phyloP scores from a whole-genome alignment of 2,797 vertebrate genomes.

The Neoniphon sammara region DNA sequence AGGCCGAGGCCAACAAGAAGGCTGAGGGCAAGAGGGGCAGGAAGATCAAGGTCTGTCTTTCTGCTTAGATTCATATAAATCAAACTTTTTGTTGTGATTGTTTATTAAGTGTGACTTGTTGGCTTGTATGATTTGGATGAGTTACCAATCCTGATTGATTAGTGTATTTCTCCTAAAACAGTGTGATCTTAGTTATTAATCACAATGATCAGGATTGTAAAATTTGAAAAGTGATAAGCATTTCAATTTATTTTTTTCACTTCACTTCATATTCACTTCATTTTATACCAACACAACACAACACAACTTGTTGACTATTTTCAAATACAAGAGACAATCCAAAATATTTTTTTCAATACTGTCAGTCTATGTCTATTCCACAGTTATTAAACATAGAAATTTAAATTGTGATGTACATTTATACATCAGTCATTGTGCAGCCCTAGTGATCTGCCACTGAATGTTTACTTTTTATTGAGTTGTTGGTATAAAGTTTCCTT shows the following conservation, averaged over 20 bases:
- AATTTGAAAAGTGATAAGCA: too few species aligned
- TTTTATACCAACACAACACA: too few species aligned
- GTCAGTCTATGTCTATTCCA: neutral
- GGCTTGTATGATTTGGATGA: too few species aligned
- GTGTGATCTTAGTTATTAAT: too few species aligned
- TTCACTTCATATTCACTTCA: too few species aligned
- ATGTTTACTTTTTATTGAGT: neutral
- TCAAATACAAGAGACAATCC: neutral
- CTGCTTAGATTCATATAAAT: neutral
- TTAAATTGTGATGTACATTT: neutral
- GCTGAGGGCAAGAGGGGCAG: constrained; percentile 78
- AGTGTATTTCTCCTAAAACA: too few species aligned
- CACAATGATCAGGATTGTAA: too few species aligned
- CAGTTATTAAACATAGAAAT: neutral
- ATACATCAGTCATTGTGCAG: neutral
- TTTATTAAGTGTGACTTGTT: too few species aligned
- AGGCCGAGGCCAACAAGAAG: constrained; percentile 90
- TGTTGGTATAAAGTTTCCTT: neutral
- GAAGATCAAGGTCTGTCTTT: constrained; percentile 79
- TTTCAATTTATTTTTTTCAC: too few species aligned
- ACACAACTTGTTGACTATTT: too few species aligned
- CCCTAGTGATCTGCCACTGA: neutral
- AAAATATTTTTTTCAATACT: too few species aligned
- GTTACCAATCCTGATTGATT: too few species aligned
- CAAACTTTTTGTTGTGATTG: neutral